Percentiles rank a stretch among this genome's conserved stretches.
Conservation (phyloP, 2,113 vertebrate genomes). For the Catharus fuscescens region DNA sequence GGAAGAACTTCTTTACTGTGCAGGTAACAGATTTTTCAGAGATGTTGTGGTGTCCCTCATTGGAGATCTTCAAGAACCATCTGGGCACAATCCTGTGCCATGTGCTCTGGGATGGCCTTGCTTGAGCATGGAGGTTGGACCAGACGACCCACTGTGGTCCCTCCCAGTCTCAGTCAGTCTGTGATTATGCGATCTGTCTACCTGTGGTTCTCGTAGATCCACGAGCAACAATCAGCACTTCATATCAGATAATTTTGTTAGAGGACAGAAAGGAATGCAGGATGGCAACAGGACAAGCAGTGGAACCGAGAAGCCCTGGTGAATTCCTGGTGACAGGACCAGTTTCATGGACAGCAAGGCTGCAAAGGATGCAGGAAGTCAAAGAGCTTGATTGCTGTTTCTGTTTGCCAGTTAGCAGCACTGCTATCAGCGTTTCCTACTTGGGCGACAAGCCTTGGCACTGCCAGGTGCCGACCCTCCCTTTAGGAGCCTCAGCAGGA, state of each 20-base stretch:
- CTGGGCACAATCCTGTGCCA: not conserved
- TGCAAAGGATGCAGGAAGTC: not conserved
- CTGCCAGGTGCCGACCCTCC: not conserved
- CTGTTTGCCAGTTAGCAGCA: not conserved
- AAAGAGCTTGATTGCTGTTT: not conserved
- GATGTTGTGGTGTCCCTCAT: not conserved
- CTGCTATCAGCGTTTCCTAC: not conserved
- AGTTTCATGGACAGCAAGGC: not conserved
- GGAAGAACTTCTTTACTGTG: not conserved
- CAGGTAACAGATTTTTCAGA: not conserved
- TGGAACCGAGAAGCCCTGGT: fast-evolving
- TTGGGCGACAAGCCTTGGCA: not conserved
- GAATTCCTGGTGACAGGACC: not conserved
- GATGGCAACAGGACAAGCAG: not conserved
- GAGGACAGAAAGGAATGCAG: not conserved
- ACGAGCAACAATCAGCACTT: not conserved
- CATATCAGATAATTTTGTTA: not conserved
- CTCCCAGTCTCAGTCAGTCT: not conserved
- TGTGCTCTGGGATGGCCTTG: not conserved
- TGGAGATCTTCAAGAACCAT: not conserved
- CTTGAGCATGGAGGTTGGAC: not conserved
- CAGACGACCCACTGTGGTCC: not conserved
- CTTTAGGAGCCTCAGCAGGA: not conserved
- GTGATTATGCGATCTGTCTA: not conserved
- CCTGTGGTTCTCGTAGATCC: not conserved